Conservation (phyloP, 2,113 vertebrate genomes). For the Brachypodius melanocephalos region DNA sequence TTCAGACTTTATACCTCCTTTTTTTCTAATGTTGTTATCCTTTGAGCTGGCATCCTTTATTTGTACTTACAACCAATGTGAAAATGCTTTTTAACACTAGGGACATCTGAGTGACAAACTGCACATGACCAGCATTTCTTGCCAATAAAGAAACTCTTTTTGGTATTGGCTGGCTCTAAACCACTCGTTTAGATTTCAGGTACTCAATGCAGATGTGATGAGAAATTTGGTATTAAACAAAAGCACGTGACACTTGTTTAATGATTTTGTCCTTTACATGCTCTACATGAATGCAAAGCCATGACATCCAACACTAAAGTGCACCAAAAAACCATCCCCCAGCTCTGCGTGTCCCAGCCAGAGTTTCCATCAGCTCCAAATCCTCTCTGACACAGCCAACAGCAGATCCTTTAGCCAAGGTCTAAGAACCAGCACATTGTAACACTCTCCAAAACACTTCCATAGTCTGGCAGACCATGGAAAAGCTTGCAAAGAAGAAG, state of each 20-base stretch:
- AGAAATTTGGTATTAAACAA: neutral
- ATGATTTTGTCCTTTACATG: neutral
- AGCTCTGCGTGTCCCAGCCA: neutral
- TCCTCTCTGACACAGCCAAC: neutral
- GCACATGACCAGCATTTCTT: neutral
- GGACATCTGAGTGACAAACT: neutral
- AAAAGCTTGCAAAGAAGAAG: neutral
- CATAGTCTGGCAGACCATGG: neutral
- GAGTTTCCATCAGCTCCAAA: neutral
- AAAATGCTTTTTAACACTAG: neutral
- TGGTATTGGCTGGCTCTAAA: neutral
- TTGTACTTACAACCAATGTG: neutral
- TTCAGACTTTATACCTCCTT: neutral
- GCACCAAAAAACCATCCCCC: neutral
- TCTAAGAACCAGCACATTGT: neutral
- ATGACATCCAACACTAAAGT: neutral
- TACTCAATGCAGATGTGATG: neutral
- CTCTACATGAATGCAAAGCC: neutral
- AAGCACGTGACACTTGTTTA: neutral
- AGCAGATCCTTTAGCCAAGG: neutral
- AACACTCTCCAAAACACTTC: neutral
- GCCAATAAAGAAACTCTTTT: neutral
- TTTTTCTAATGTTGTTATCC: neutral
- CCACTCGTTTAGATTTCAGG: neutral
- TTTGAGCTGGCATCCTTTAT: neutral